These are phyloP conservation scores for Xanthorhoe spadicearia DNA, from an alignment of 2,888 invertebrate genomes.

Conservation along the genomic window DNA sequence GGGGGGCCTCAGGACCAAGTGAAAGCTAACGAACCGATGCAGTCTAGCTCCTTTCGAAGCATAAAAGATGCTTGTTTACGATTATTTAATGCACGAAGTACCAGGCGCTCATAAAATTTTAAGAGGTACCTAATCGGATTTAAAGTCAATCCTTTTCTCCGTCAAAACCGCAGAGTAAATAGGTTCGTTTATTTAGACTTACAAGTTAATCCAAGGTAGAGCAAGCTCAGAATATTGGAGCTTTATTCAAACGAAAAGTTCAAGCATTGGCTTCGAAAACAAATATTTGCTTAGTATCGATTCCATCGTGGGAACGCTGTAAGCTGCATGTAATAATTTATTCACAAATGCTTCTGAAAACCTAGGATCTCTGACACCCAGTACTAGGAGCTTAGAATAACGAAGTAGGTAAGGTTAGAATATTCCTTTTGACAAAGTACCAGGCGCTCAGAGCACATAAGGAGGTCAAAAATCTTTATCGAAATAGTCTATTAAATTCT, in stretches of 20 bases:
- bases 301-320: conserved; percentile 2
- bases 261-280: not conserved
- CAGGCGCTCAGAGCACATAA: conserved; percentile 1
- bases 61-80: not conserved
- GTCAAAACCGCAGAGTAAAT: not conserved
- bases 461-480: conserved; percentile 1
- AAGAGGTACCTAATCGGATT: not conserved
- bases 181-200: not conserved
- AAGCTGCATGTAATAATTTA: conserved; percentile 2
- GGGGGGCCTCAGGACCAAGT: not conserved
- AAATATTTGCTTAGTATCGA: conserved; percentile 8
- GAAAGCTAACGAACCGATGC: not conserved
- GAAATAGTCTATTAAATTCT: not conserved
- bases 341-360: conserved; percentile 3
- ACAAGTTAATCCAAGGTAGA: not conserved
- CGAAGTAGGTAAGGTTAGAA: not conserved
- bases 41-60: not conserved
- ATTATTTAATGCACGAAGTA: not conserved
- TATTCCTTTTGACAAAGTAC: not conserved
- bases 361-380: not conserved
- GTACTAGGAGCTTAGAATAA: not conserved
- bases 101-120: not conserved
- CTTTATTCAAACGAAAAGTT: conserved; percentile 9
- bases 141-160: not conserved
- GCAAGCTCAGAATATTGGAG: not conserved